Evolutionary conservation across 1,140 invertebrate genomes (phyloP).

Genomic region (Anastrepha ludens): DNA sequence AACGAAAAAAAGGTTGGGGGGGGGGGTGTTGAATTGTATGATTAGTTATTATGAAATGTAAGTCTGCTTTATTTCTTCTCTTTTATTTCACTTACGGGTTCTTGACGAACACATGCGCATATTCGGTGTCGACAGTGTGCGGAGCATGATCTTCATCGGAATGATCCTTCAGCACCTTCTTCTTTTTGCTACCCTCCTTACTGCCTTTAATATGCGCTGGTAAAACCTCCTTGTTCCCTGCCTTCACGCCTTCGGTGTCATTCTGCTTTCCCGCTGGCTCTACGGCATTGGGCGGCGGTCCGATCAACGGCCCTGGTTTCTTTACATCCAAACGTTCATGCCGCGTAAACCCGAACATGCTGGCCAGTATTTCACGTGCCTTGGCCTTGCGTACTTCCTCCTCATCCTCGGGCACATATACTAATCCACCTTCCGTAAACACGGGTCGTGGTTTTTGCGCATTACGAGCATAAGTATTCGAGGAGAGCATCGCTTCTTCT

Average conservation of each 20-base stretch:
- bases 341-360: slow-evolving; percentile 84
- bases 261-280: slow-evolving; percentile 61
- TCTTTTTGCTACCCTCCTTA: slow-evolving; percentile 70
- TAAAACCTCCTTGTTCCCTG: slow-evolving; percentile 66
- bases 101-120: slow-evolving; percentile 73
- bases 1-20: not conserved
- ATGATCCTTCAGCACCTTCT: slow-evolving; percentile 68
- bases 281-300: slow-evolving; percentile 75
- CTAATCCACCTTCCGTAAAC: slow-evolving; percentile 81
- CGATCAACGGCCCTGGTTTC: slow-evolving; percentile 90
- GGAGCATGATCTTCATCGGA: slow-evolving; percentile 73
- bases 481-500: slow-evolving; percentile 71
- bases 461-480: slow-evolving; percentile 60
- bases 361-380: slow-evolving; percentile 63
- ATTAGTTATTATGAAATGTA: too few relatives aligned
- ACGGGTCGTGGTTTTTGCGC: slow-evolving; percentile 67
- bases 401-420: slow-evolving; percentile 75
- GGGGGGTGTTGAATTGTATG: too few relatives aligned
- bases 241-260: slow-evolving; percentile 42
- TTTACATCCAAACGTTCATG: slow-evolving; percentile 94
- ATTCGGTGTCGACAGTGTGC: slow-evolving; percentile 74
- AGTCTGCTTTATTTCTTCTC: too few relatives aligned
- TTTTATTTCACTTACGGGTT: slow-evolving; percentile 66
- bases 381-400: slow-evolving; percentile 73
- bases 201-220: slow-evolving; percentile 70